Conservation (phyloP, 2,113 vertebrate genomes). For the Myotis davidii region DNA sequence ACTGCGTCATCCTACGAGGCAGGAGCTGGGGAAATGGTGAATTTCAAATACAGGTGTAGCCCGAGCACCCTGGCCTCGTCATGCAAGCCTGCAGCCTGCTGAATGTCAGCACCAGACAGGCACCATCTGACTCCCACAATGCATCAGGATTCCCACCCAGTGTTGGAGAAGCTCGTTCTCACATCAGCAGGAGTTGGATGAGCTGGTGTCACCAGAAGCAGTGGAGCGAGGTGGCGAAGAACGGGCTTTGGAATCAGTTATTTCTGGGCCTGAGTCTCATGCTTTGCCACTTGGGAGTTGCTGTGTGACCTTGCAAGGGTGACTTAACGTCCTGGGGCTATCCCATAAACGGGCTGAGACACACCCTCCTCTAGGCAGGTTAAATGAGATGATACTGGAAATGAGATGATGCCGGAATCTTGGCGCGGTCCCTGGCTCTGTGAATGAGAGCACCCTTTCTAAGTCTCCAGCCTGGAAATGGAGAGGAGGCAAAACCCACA, state of each 20-base stretch:
- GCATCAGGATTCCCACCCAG: neutral
- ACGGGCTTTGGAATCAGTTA: neutral
- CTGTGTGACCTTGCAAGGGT: neutral
- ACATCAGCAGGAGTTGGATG: neutral
- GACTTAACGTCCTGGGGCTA: neutral
- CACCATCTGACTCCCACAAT: slow-evolving; percentile 65
- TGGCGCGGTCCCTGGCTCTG: neutral
- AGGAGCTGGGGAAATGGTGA: neutral
- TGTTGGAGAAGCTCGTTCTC: neutral
- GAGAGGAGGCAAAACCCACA: neutral
- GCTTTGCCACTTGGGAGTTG: neutral
- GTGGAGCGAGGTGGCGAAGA: neutral
- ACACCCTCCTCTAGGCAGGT: neutral
- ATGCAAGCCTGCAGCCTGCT: neutral
- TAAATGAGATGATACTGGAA: rapidly evolving
- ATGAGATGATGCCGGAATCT: rapidly evolving
- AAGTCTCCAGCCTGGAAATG: neutral
- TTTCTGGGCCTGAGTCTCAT: neutral
- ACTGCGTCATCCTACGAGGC: neutral
- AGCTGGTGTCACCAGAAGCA: slow-evolving; percentile 13
- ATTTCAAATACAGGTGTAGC: slow-evolving; percentile 31
- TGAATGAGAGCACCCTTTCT: neutral
- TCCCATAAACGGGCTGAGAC: neutral
- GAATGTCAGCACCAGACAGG: neutral
- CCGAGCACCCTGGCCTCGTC: neutral